These are phyloP conservation scores for Myrmophylax atrothorax DNA, from an alignment of 2,113 vertebrate species.

Conservation along the genomic window DNA sequence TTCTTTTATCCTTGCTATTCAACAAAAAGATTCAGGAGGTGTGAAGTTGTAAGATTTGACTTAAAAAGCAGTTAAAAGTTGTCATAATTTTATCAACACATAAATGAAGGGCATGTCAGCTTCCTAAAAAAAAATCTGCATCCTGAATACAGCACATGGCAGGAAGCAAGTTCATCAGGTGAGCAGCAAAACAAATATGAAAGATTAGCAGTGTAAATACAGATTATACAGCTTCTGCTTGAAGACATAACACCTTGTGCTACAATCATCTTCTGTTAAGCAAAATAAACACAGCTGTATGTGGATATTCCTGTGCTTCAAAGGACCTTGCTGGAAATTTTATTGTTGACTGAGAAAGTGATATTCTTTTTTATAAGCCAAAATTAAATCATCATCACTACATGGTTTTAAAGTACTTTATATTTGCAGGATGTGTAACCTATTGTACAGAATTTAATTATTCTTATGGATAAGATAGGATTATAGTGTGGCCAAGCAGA, in stretches of 20 bases:
- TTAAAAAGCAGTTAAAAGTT: neutral
- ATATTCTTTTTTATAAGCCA: neutral
- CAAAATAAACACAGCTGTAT: neutral
- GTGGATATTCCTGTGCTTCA: neutral
- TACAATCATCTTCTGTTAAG: neutral
- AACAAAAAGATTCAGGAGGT: neutral
- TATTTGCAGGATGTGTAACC: neutral
- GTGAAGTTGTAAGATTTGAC: neutral
- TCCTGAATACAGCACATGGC: neutral
- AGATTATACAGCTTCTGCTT: neutral
- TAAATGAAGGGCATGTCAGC: neutral
- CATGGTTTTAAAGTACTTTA: neutral
- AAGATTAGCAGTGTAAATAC: neutral
- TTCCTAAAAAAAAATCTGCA: neutral
- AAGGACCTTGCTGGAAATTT: neutral
- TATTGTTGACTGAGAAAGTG: neutral
- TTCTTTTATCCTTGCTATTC: neutral
- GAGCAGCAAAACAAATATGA: neutral
- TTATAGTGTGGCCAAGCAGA: neutral
- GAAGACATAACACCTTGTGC: neutral
- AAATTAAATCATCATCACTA: neutral
- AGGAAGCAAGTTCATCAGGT: neutral
- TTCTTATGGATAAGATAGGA: neutral
- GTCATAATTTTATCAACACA: neutral
- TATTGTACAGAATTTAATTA: neutral